Evolutionary conservation across 2,797 vertebrate genomes (phyloP), one percentile per base, ranked within the genome.

Genomic region (Darevskia nairensis): DNA sequence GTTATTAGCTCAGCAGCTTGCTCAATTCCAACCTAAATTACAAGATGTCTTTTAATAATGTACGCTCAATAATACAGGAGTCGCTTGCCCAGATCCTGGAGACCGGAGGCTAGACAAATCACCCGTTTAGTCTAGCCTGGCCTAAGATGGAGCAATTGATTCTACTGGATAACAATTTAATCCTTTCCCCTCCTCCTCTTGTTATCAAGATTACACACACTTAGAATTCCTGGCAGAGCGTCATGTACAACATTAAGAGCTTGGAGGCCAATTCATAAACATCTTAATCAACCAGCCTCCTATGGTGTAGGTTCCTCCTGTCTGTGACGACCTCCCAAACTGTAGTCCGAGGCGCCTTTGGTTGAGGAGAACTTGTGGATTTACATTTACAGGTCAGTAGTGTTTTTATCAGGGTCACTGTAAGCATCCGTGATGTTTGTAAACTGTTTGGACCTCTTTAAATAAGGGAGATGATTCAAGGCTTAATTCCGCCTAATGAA

Each of bases 51-150:
- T 55, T 85, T 90, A 86, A 91, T 19, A 92, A 92, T 78, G 75
- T 74, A 83, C 44, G 41, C 25, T 86, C 77, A 93, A 91, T 92
- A 92, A 88, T 83, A 88, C 46, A 0, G 35, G 90, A 92, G 88
- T 88, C 69, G 39, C 91, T 89, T 82, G 83, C 41, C 79, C 0
- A 27, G 78, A 84, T 92, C 92, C 89, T 92, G 88, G 82, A 83
- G 92, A 80, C 93, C 84, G 81, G 87, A 93, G 94, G 92, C 92
- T 92, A 93, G 91, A 94, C 93, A 61, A 86, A 90, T 74, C 87
- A 50, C 89, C 55, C 83, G 90, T 91, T 93, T 61, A 93, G 87
- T 90, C 93, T 93, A 90, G 92, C 61, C 92, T 87, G 89, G 91
- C 88, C 91, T 89, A 89, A 89, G 89, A 85, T 27, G 79, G 93